A percentile compares a stretch with the other conserved stretches of the same genome.
Evolutionary conservation across 2,888 invertebrate species (phyloP).

Genomic region (Melinaea marsaeus): DNA sequence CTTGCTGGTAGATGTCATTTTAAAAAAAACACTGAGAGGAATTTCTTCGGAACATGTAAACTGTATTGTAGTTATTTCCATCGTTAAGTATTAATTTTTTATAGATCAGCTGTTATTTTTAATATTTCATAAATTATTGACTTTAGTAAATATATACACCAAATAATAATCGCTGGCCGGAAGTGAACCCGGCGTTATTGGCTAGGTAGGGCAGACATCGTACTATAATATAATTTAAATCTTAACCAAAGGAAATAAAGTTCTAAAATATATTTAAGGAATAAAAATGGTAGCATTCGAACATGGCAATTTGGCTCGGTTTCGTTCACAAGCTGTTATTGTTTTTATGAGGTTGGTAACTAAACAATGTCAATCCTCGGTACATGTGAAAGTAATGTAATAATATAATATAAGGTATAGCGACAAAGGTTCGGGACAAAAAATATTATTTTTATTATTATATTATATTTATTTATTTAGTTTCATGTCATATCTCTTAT

Average conservation of each 20-base stretch:
- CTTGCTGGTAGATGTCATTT: neutral
- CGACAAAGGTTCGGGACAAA: too few species aligned
- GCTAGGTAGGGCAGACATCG: slow-evolving; percentile 21
- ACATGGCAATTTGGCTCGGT: too few species aligned
- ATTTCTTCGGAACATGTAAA: too few species aligned
- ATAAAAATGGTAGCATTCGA: slow-evolving; percentile 7
- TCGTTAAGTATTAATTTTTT: too few species aligned
- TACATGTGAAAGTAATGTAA: slow-evolving; percentile 20
- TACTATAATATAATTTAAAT: slow-evolving; percentile 1
- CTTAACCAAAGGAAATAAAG: slow-evolving; percentile 1
- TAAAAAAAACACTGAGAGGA: neutral
- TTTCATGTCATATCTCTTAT: too few species aligned
- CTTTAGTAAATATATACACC: neutral
- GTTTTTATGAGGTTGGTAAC: too few species aligned
- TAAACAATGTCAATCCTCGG: too few species aligned
- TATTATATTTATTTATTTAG: too few species aligned
- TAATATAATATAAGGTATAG: slow-evolving; percentile 14
- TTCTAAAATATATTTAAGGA: neutral
- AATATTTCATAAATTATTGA: neutral
- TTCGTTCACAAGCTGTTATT: too few species aligned
- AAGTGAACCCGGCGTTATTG: slow-evolving; percentile 23
- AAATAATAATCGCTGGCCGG: slow-evolving; percentile 14
- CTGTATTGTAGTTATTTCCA: too few species aligned
- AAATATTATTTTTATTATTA: too few species aligned
- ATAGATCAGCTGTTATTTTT: too few species aligned